Base-by-base conservation (phyloP, 1,140 invertebrate species). In the Pygmarrhopalites habei region DNA sequence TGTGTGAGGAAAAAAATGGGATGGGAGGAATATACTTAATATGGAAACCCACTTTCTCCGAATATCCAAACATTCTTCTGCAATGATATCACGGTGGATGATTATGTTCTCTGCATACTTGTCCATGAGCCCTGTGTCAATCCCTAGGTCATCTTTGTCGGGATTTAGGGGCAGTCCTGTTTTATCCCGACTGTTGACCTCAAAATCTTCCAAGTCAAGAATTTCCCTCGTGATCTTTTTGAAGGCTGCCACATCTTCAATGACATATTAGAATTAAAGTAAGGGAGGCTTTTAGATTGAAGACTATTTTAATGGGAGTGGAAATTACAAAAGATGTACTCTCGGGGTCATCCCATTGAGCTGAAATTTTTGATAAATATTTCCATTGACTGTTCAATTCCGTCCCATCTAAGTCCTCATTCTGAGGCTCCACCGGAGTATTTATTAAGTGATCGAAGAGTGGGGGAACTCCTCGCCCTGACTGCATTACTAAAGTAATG, bases 31-130 rank as follows among this genome's bases (percentile, higher is more conserved):
- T n/a, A n/a, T n/a, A n/a, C n/a, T n/a, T n/a, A n/a, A n/a, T n/a
- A n/a, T n/a, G n/a, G n/a, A n/a, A n/a, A n/a, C n/a, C 26, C 44
- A 55, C 62, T 35, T 41, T 19, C 23, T 21, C 29, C 39, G 52
- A 23, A 64, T 35, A 3, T 14, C 23, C 10, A 43, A 25, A 32
- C 62, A 64, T 32, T 58, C 55, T 5, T 58, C 62, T 21, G 55
- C 43, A 10, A 49, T 25, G 12, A 58, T 41, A n/a, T 58, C 41
- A 17, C 62, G 12, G 29, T 58, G 30, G 7, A 25, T 15, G 2
- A 59, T n/a, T 35, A 64, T 39, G 17, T 49, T 56, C 23, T 64
- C 55, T 19, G 46, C 51, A 25, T 64, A 64, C 29, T 53, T 56
- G 46, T 64, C 62, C 55, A 58, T 28, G 2, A 51, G 55, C 1